Evolutionary conservation across 2,888 invertebrate genomes (phyloP), one percentile per base, ranked within the genome.

Genomic region (Scrobipalpa costella): DNA sequence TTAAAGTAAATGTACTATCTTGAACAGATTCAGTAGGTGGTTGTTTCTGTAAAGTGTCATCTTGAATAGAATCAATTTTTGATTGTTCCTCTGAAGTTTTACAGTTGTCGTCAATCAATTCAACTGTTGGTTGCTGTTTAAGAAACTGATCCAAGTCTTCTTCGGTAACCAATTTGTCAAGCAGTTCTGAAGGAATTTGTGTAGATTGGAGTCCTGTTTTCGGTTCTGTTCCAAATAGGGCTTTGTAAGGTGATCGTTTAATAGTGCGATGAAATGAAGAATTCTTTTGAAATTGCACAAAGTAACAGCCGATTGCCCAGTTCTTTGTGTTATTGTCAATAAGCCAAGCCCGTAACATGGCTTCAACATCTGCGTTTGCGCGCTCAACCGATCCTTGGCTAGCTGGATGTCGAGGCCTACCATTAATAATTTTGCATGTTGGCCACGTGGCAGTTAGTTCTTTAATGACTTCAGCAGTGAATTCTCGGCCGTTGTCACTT

Each of bases 201-300:
- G 63, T 62, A 49, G 59, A 59, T 57, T 49, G 52, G 11, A 65
- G 65, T 49, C 65, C 63, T 21, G 60, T 58, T 65, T 7, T 34
- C 5, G 62, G 65, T 55, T 65, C 65, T 33, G 58, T 44, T 17
- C 65, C 65, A 57, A 65, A 67, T 19, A 67, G 59, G 34, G 67
- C 64, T n/a, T n/a, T n/a, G n/a, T n/a, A n/a, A n/a, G n/a, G n/a
- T n/a, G n/a, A n/a, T n/a, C n/a, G n/a, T n/a, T 52, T 40, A 55
- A 67, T 68, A n/a, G 62, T 66, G 13, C 63, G 60, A 64, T 68
- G 67, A 49, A 61, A 68, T 11, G 66, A 68, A 33, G 67, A 64
- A 34, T 68, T 68, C n/a, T 68, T 65, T 58, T 65, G 63, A 52
- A 62, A 68, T 44, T 68, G 67, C 34, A 63, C 64, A 52, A 64